Evolutionary conservation across 53 echinoderm and acorn worm genomes (phyloP).

Genomic region (Holothuria leucospilota): DNA sequence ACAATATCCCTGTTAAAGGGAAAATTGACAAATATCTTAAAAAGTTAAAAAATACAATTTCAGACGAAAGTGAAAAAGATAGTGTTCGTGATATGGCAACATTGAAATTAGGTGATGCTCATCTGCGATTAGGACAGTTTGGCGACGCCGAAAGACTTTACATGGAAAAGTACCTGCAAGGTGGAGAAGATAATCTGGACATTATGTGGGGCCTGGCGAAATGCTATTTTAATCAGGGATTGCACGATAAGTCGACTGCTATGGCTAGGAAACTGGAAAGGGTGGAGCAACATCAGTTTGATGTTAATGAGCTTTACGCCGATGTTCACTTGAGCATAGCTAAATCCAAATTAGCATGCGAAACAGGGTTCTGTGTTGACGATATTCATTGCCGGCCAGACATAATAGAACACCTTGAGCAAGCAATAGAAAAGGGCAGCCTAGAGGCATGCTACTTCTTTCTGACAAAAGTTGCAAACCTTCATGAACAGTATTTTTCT

Average conservation of each 20-base stretch:
- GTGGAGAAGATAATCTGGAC: neutral
- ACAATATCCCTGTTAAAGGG: neutral
- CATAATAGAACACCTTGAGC: neutral
- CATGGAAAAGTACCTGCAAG: neutral
- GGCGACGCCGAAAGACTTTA: neutral
- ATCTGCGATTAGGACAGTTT: neutral
- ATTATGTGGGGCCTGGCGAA: slow-evolving; percentile 10
- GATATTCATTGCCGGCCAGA: neutral
- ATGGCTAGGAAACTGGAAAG: neutral
- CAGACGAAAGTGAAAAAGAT: neutral
- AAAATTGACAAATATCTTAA: neutral
- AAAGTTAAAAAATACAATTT: neutral
- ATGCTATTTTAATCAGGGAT: neutral
- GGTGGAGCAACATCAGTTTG: neutral
- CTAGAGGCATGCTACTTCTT: slow-evolving; percentile 18
- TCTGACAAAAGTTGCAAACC: neutral
- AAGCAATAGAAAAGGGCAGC: neutral
- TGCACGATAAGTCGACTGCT: neutral
- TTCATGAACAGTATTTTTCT: slow-evolving; percentile 7
- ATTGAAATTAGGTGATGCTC: neutral
- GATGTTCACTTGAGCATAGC: neutral
- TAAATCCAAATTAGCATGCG: neutral
- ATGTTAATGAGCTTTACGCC: neutral
- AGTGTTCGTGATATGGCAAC: neutral
- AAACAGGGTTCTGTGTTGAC: no score